These are phyloP conservation scores for Leptogaster cylindrica DNA, from an alignment of 2,888 invertebrate genomes.

Conservation along the genomic window DNA sequence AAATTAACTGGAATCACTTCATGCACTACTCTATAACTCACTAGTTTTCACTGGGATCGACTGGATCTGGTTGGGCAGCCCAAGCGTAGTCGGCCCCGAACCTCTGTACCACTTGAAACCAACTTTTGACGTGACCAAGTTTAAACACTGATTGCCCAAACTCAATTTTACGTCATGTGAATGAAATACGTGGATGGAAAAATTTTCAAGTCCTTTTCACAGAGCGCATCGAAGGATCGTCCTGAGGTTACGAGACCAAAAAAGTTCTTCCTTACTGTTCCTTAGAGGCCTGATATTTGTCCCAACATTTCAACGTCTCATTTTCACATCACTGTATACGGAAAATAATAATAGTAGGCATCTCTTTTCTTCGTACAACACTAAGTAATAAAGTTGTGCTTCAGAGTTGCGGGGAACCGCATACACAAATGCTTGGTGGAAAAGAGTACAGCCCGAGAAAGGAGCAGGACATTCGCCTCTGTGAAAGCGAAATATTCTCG, in stretches of 20 bases:
- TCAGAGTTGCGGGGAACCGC: background rate
- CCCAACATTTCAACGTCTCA: too few relatives aligned
- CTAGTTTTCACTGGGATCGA: background rate
- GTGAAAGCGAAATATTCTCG: too few relatives aligned
- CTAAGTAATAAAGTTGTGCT: background rate
- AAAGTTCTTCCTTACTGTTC: slow-evolving; percentile 11
- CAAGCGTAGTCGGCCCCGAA: too few relatives aligned
- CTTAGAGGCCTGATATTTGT: too few relatives aligned
- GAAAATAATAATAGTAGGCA: too few relatives aligned
- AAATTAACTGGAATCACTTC: background rate
- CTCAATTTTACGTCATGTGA: background rate
- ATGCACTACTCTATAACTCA: background rate
- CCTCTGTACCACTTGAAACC: too few relatives aligned
- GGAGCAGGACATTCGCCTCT: background rate
- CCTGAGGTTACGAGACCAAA: slow-evolving; percentile 13
- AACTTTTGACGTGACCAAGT: too few relatives aligned
- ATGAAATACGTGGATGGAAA: too few relatives aligned
- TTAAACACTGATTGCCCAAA: too few relatives aligned
- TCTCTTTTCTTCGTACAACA: background rate
- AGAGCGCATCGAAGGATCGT: background rate
- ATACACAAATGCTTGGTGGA: background rate
- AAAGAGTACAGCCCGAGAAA: background rate
- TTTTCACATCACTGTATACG: too few relatives aligned
- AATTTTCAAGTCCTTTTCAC: background rate
- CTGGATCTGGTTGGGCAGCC: background rate